Evolutionary conservation across 2,113 vertebrate species (phyloP).

Genomic region (Pluvialis apricaria): DNA sequence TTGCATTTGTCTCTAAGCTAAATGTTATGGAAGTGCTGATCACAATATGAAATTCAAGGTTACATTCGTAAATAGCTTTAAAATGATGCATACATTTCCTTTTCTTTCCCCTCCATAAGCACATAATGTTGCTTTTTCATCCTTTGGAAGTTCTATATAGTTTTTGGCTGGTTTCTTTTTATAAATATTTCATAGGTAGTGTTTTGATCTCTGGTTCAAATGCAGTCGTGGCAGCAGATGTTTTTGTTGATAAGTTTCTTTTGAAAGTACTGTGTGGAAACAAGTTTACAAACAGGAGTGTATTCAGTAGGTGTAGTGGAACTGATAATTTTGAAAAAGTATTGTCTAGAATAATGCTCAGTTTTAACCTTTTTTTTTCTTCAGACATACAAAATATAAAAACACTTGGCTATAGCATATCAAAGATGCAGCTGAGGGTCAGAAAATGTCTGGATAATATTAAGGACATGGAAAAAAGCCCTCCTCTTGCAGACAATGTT

Average conservation of each 20-base stretch:
- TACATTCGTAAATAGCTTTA: neutral
- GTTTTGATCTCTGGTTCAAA: constrained; percentile 39
- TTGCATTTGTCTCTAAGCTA: neutral
- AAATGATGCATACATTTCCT: neutral
- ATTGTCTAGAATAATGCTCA: neutral
- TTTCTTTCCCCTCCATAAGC: neutral
- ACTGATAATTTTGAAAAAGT: neutral
- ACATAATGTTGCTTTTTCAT: neutral
- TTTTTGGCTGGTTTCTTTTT: neutral
- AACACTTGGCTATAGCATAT: neutral
- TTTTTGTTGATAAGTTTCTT: neutral
- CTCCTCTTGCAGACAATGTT: neutral
- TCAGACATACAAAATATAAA: neutral
- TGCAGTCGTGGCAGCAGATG: neutral
- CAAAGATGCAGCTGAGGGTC: neutral
- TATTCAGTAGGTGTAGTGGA: neutral
- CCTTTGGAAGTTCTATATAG: neutral
- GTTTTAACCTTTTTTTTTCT: neutral
- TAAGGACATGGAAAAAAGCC: neutral
- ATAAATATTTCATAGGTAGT: constrained; percentile 17
- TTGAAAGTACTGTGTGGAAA: neutral
- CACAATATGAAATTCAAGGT: neutral
- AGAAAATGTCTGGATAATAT: neutral
- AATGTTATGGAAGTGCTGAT: neutral
- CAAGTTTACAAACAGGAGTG: neutral